Percentiles rank a stretch among this genome's conserved stretches.
These are phyloP conservation scores for Pterostichus niger DNA, from an alignment of 2,888 invertebrate species.

Conservation along the genomic window DNA sequence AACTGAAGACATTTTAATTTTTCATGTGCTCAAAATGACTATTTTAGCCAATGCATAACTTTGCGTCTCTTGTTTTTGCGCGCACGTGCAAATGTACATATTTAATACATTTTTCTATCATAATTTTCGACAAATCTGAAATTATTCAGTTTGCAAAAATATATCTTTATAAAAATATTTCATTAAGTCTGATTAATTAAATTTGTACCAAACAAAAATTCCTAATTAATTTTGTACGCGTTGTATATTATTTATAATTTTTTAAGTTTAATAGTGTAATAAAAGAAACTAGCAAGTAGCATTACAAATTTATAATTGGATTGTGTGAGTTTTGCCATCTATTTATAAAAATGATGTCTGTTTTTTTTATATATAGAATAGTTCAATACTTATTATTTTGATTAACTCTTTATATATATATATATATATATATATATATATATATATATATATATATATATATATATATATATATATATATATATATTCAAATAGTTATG, in stretches of 20 bases:
- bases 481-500: too few species aligned
- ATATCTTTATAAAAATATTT: too few species aligned
- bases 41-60: not conserved
- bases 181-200: too few species aligned
- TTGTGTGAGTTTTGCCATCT: not conserved
- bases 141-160: not conserved
- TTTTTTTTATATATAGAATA: not conserved
- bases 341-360: constrained; percentile 6
- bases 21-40: not conserved
- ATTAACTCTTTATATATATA: too few species aligned
- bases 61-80: not conserved
- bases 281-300: not conserved
- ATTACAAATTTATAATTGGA: constrained; percentile 3
- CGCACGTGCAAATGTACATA: not conserved
- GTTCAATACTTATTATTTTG: not conserved
- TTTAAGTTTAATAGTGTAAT: too few species aligned
- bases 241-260: too few species aligned
- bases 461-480: too few species aligned
- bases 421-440: too few species aligned
- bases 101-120: not conserved
- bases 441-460: too few species aligned
- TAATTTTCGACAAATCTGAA: not conserved
- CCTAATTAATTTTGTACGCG: too few species aligned
- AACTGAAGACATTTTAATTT: not conserved
- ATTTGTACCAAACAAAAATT: too few species aligned